Percentiles rank a stretch among this genome's conserved stretches.
Evolutionary conservation across 2,113 vertebrate genomes (phyloP).

Genomic region (Tragulus kanchil): DNA sequence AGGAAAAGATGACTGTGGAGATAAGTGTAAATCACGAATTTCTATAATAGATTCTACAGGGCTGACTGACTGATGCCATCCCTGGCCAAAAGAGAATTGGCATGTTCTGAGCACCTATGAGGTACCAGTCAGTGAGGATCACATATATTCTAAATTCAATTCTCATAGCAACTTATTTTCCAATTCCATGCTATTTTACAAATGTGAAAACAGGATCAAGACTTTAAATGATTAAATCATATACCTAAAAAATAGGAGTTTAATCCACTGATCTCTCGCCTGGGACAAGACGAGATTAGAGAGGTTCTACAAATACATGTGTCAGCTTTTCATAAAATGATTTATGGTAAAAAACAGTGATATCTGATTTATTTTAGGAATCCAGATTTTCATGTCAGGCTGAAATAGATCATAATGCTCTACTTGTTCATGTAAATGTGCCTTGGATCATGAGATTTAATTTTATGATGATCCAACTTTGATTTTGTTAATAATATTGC

Average conservation of each 20-base stretch:
- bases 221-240: not conserved
- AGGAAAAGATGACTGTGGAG: not conserved
- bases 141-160: not conserved
- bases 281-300: not conserved
- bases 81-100: not conserved
- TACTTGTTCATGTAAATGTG: not conserved
- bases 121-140: not conserved
- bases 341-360: not conserved
- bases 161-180: not conserved
- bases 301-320: not conserved
- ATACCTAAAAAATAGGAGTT: not conserved
- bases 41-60: not conserved
- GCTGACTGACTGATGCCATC: not conserved
- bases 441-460: not conserved
- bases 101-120: not conserved
- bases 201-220: not conserved
- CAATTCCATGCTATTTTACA: not conserved
- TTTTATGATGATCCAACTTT: not conserved
- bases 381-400: not conserved
- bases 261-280: not conserved
- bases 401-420: not conserved
- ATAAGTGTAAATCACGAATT: not conserved
- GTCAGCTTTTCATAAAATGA: not conserved
- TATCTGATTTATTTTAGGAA: constrained; percentile 13
- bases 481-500: constrained; percentile 45